phyloP scores from a whole-genome alignment of 2,797 vertebrate genomes.

The Bucorvus abyssinicus region DNA sequence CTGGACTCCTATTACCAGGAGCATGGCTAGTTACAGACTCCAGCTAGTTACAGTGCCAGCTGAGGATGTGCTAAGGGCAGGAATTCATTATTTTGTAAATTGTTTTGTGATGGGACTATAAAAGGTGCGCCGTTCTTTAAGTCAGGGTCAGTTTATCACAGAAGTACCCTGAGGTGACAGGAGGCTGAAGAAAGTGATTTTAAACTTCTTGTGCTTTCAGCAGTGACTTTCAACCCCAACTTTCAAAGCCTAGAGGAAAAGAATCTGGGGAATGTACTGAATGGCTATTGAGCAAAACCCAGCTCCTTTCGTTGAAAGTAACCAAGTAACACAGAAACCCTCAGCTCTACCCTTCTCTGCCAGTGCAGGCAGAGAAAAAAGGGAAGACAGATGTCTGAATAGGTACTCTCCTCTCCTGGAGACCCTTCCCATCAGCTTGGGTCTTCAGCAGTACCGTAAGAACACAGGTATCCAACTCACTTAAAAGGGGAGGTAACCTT shows the following conservation, averaged over 20 bases:
- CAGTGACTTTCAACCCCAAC: not conserved
- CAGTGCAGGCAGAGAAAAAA: not conserved
- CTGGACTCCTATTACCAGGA: not conserved
- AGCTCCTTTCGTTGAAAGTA: not conserved
- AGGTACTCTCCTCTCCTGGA: not conserved
- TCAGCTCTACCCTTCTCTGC: not conserved
- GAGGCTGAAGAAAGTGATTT: slow-evolving; percentile 28
- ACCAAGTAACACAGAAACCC: not conserved
- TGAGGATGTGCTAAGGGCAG: not conserved
- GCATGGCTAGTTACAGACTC: not conserved
- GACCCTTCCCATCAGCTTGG: not conserved
- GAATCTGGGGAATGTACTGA: slow-evolving; percentile 18
- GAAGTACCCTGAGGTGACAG: slow-evolving; percentile 7
- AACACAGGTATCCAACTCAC: not conserved
- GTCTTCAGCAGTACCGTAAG: not conserved
- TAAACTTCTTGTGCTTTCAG: slow-evolving; percentile 24
- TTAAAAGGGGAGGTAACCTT: not conserved
- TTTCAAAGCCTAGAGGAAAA: not conserved
- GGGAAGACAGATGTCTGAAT: not conserved
- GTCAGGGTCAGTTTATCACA: not conserved
- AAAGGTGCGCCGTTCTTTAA: not conserved
- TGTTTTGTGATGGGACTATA: not conserved
- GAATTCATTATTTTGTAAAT: not conserved
- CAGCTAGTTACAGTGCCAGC: not conserved
- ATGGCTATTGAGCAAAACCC: not conserved